Base-by-base conservation (phyloP, 2,888 invertebrate species). In the Caenorhabditis afra region DNA sequence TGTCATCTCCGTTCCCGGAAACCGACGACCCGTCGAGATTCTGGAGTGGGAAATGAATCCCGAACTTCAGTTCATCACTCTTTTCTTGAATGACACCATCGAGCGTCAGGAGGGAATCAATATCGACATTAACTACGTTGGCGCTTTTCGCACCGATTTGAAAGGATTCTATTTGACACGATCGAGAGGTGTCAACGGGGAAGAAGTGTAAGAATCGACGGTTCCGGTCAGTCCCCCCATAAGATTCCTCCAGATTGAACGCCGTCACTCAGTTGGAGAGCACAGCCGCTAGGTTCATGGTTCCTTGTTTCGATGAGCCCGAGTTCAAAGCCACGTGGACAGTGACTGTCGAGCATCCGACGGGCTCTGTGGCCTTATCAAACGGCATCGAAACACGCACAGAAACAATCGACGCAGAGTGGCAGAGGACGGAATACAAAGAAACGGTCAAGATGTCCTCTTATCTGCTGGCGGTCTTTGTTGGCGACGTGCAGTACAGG, bases 401-500 rank as follows among this genome's bases (percentile, higher is more conserved):
- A 0, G 14, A n/a, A 1, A 12, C 12, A 1, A 84, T 88, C 7
- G 66, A 39, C 3, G 92, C 92, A 18, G 47, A 70, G 1, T 95
- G 94, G 93, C 91, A 93, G 0, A 94, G 93, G 92, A 95, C 95
- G 87, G 91, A 92, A 8, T 91, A 89, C 81, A 88, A 91, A 47
- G 82, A 85, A 29, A 91, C 91, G 12, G 91, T 92, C 4, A 90
- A 90, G 91, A 96, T 96, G 96, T 94, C 95, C 66, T 95, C 96
- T 0, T 96, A 96, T 91, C 92, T 96, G 7, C 94, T 96, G 86
- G 95, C 96, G 0, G 93, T 96, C 84, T 94, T 95, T 0, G 94
- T 96, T 1, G 95, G 95, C 89, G 95, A 96, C 82, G 94, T 94
- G 91, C 93, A 86, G 90, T 93, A 92, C 89, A 93, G 92, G 84